Evolutionary conservation across 2,888 invertebrate species (phyloP).

Genomic region (Amblyjoppa fuscipennis): DNA sequence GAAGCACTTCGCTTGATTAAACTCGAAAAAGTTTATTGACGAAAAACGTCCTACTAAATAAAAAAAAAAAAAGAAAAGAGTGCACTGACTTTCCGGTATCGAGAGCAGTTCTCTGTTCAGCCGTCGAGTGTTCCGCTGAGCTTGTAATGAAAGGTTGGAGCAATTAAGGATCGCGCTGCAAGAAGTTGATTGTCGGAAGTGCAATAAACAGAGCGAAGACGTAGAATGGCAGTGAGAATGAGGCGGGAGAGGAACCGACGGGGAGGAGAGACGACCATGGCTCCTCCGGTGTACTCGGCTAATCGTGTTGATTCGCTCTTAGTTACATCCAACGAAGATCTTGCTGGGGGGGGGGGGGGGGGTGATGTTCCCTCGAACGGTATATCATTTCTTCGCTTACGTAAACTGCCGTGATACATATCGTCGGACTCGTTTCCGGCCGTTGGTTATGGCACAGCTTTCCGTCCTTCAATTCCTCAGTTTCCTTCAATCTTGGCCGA

Average conservation of each 20-base stretch:
- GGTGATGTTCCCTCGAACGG: not conserved
- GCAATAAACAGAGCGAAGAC: conserved; percentile 32
- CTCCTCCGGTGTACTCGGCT: conserved; percentile 38
- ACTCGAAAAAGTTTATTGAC: conserved; percentile 28
- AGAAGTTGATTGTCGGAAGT: conserved; percentile 39
- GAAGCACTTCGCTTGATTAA: conserved; percentile 34
- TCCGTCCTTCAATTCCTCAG: not conserved
- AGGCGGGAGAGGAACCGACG: not conserved
- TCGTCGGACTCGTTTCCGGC: not conserved
- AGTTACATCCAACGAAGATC: conserved; percentile 24
- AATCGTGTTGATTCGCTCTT: conserved; percentile 52
- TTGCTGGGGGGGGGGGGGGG: not conserved
- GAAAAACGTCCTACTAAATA: not conserved
- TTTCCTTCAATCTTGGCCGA: conserved; percentile 13
- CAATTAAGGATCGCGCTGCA: conserved; percentile 41
- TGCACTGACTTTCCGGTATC: not conserved
- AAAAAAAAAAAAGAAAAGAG: not conserved
- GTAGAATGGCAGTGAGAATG: not conserved
- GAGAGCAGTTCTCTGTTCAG: not conserved
- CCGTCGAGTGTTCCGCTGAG: not conserved
- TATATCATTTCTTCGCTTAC: conserved; percentile 10
- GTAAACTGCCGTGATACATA: conserved; percentile 1
- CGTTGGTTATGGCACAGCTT: not conserved
- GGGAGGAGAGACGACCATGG: not conserved
- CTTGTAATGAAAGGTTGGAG: conserved; percentile 28